Conservation (phyloP, 2,797 vertebrate species). For the Urophycis tenuis region DNA sequence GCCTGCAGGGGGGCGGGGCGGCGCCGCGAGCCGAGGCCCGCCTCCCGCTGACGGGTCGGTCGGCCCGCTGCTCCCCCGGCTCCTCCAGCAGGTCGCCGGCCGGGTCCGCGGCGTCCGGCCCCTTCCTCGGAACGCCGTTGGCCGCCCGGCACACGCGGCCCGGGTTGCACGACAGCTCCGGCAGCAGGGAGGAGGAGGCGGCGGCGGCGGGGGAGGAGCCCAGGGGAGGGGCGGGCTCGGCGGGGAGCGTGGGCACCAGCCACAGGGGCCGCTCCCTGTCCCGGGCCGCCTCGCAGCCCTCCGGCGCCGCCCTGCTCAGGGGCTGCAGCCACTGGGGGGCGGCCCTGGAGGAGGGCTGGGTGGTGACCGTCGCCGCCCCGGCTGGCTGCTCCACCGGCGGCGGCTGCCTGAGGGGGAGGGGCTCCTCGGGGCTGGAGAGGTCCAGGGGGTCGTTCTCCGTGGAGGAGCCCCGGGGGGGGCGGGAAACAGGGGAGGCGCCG, state of each 20-base stretch:
- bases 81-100: constrained; percentile 66
- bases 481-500: constrained; percentile 34
- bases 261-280: constrained; percentile 69
- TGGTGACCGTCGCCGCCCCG: constrained; percentile 62
- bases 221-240: constrained; percentile 34
- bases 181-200: constrained; percentile 50
- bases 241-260: constrained; percentile 68
- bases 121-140: constrained; percentile 45
- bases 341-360: constrained; percentile 62
- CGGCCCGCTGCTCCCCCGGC: constrained; percentile 46
- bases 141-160: constrained; percentile 55
- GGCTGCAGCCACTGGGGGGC: constrained; percentile 82
- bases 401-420: constrained; percentile 38
- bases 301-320: constrained; percentile 48
- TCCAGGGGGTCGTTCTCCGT: constrained; percentile 52
- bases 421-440: constrained; percentile 52
- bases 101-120: constrained; percentile 50
- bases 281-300: constrained; percentile 45
- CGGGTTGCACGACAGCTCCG: constrained; percentile 58
- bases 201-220: constrained; percentile 27
- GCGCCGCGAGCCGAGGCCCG: constrained; percentile 63
- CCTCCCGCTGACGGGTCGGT: constrained; percentile 73
- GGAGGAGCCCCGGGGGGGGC: constrained; percentile 24
- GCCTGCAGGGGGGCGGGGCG: constrained; percentile 41
- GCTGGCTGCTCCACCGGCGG: constrained; percentile 40